Conservation (phyloP, 2,888 invertebrate species). For the Pterostichus niger region DNA sequence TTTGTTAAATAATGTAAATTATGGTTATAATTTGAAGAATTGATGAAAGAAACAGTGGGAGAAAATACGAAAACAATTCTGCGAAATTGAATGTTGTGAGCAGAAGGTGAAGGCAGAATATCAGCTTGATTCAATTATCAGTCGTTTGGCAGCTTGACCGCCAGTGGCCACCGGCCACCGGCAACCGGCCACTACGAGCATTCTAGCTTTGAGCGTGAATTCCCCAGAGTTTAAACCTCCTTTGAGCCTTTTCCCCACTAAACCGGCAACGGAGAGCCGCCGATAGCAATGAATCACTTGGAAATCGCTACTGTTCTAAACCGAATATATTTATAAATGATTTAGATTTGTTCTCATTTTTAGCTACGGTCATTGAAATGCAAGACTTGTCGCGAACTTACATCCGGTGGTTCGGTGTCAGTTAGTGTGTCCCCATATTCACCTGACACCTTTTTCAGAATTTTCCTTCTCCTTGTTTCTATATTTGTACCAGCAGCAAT, state of each 20-base stretch:
- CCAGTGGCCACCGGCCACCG: background rate
- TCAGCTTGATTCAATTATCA: slow-evolving; percentile 31
- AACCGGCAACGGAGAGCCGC: background rate
- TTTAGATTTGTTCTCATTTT: slow-evolving; percentile 16
- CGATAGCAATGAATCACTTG: slow-evolving; percentile 21
- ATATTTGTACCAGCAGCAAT: slow-evolving; percentile 5
- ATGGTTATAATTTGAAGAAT: too few species aligned
- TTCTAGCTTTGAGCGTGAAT: background rate
- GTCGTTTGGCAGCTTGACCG: slow-evolving; percentile 39
- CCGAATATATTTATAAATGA: slow-evolving; percentile 22
- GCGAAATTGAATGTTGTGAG: slow-evolving; percentile 7
- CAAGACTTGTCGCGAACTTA: background rate
- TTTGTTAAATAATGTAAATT: too few species aligned
- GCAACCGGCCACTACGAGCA: background rate
- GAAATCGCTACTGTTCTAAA: slow-evolving; percentile 3
- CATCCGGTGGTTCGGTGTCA: slow-evolving; percentile 8
- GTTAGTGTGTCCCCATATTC: slow-evolving; percentile 18
- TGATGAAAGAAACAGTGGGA: too few species aligned
- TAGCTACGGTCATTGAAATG: background rate
- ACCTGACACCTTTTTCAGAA: slow-evolving; percentile 22
- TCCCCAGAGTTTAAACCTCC: background rate
- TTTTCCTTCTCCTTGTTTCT: slow-evolving; percentile 9
- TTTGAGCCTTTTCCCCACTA: background rate
- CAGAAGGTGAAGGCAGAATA: background rate
- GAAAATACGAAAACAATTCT: slow-evolving; percentile 4